These are phyloP conservation scores for Sycobia sp. DNA, from an alignment of 1,140 invertebrate genomes.

Conservation along the genomic window DNA sequence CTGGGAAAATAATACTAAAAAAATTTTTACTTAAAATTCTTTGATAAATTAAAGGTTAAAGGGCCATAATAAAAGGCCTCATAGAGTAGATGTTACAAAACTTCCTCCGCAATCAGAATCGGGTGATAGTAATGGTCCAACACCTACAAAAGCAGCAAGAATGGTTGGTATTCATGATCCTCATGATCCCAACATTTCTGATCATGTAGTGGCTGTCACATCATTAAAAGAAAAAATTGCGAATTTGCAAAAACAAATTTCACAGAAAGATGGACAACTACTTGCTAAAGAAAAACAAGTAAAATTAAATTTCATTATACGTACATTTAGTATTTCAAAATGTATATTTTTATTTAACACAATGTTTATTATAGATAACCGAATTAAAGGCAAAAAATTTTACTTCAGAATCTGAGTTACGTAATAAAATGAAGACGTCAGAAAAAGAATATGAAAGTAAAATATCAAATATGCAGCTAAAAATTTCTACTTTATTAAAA, in stretches of 20 bases:
- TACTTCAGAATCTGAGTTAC: constrained; percentile 82
- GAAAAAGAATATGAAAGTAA: constrained; percentile 83
- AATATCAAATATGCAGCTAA: constrained; percentile 76
- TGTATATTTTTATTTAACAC: neutral
- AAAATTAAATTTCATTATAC: constrained; percentile 34
- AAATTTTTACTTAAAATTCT: constrained; percentile 7
- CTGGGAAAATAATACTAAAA: neutral
- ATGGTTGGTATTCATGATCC: constrained; percentile 55
- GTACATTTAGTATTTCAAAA: neutral
- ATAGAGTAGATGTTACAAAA: constrained; percentile 75
- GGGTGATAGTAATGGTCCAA: constrained; percentile 56
- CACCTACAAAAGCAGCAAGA: constrained; percentile 59
- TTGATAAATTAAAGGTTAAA: constrained; percentile 60
- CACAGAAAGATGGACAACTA: constrained; percentile 83
- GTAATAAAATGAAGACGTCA: constrained; percentile 81
- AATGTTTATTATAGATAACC: constrained; percentile 73
- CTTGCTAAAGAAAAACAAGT: constrained; percentile 92
- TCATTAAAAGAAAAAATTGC: constrained; percentile 94
- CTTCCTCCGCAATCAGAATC: constrained; percentile 57
- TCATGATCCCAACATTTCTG: constrained; percentile 83
- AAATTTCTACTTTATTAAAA: constrained; percentile 78
- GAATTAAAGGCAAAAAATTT: constrained; percentile 92
- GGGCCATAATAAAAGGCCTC: constrained; percentile 74
- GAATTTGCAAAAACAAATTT: constrained; percentile 86
- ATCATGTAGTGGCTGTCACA: constrained; percentile 92